Evolutionary conservation across 2,797 vertebrate species (phyloP).

Genomic region (Myripristis murdjan): DNA sequence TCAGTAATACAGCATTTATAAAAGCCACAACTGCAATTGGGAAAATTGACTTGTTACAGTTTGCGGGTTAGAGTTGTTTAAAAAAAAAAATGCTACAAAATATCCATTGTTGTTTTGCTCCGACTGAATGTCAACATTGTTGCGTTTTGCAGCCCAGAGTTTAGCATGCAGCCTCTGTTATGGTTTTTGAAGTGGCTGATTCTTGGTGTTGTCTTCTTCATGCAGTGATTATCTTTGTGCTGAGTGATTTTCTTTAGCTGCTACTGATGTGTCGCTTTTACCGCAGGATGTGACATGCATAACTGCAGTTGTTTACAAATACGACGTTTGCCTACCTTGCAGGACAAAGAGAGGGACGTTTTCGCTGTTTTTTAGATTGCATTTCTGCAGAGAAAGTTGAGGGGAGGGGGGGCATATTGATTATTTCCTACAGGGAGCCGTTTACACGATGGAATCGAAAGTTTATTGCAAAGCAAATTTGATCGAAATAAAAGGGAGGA

Average conservation of each 20-base stretch:
- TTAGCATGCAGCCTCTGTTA: slow-evolving; percentile 64
- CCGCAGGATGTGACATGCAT: slow-evolving; percentile 11
- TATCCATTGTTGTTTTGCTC: slow-evolving; percentile 14
- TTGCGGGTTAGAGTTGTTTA: slow-evolving; percentile 30
- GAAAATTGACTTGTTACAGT: slow-evolving; percentile 32
- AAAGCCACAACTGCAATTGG: slow-evolving; percentile 44
- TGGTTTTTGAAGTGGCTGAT: slow-evolving; percentile 65
- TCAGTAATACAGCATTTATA: slow-evolving; percentile 59
- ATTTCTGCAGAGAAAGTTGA: slow-evolving; percentile 80
- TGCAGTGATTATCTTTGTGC: slow-evolving; percentile 67
- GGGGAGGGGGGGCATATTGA: slow-evolving; percentile 81
- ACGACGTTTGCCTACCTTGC: background rate
- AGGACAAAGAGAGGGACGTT: background rate
- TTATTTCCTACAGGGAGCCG: slow-evolving; percentile 55
- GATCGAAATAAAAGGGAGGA: background rate
- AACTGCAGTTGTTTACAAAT: background rate
- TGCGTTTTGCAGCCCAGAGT: slow-evolving; percentile 37
- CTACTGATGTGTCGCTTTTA: background rate
- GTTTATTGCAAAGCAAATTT: slow-evolving; percentile 44
- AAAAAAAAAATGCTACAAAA: slow-evolving; percentile 46
- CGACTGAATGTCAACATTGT: slow-evolving; percentile 31
- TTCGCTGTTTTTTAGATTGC: slow-evolving; percentile 25
- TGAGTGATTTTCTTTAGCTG: slow-evolving; percentile 16
- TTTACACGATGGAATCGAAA: slow-evolving; percentile 46
- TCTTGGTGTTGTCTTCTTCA: slow-evolving; percentile 32